Evolutionary conservation across 2,888 invertebrate genomes (phyloP).

Genomic region (Drosophila infuscata): DNA sequence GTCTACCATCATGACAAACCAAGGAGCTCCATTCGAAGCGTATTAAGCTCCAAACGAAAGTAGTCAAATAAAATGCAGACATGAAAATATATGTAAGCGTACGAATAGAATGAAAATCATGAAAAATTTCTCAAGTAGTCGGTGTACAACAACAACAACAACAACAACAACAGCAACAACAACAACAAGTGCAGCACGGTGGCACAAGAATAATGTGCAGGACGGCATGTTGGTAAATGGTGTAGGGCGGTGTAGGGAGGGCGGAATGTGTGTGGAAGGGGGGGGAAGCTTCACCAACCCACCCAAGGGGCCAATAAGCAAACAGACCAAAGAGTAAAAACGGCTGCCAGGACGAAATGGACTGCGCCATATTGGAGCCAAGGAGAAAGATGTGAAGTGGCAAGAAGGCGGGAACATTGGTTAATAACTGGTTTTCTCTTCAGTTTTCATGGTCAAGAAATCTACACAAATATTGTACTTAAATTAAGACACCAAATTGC

Average conservation of each 20-base stretch:
- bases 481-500: neutral
- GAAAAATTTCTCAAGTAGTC: slow-evolving; percentile 67
- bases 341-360: slow-evolving; percentile 27
- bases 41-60: slow-evolving; percentile 54
- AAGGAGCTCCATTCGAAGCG: slow-evolving; percentile 45
- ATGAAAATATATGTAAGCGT: slow-evolving; percentile 29
- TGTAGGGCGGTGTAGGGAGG: neutral
- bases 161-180: slow-evolving; percentile 21
- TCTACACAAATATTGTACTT: neutral
- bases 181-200: slow-evolving; percentile 50
- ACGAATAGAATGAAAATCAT: slow-evolving; percentile 50
- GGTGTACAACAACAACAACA: slow-evolving; percentile 39
- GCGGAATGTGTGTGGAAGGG: neutral
- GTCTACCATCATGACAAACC: slow-evolving; percentile 9
- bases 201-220: slow-evolving; percentile 63
- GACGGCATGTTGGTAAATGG: slow-evolving; percentile 30
- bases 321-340: slow-evolving; percentile 41
- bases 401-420: slow-evolving; percentile 34
- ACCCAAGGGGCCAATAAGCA: slow-evolving; percentile 34
- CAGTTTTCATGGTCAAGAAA: neutral
- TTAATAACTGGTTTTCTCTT: neutral
- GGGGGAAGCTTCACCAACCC: neutral
- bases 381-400: slow-evolving; percentile 39
- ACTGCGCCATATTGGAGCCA: slow-evolving; percentile 20
- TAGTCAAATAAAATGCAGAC: slow-evolving; percentile 64